Evolutionary conservation across 2,888 invertebrate species (phyloP), one percentile per base, ranked within the genome.

Genomic region (Eudemis profundana): DNA sequence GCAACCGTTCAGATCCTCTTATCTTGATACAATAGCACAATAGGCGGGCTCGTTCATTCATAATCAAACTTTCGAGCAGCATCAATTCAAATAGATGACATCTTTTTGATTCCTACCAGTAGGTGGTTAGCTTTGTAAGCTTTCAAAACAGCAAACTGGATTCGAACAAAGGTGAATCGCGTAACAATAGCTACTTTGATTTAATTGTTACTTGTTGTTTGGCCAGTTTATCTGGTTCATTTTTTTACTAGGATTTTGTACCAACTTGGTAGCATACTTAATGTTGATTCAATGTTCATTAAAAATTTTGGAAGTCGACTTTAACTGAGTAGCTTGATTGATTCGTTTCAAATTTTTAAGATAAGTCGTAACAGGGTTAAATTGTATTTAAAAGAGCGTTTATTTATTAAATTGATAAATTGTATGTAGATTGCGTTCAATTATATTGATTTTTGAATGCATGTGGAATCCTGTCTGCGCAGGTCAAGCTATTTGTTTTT

Each of bases 11-110:
- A 15, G 40, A 54, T 54, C 15, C n/a, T 51, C 53, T 50, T 33
- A 53, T 27, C 14, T 29, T 19, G n/a, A 14, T 40, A 54, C 50
- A 57, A 64, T 64, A 44, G 50, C 63, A 57, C 63, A 64, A 44
- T 64, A 50, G 63, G 49, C 44, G 57, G 29, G 29, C 49, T 19
- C n/a, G 10, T 1, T 21, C 15, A 56, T 63, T 63, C 49, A 49
- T 33, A 44, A 64, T 46, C 44, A 27, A 64, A 59, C 56, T 63
- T 63, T 64, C 57, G 42, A 64, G 3, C 50, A 14, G 29, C n/a
- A 50, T 49, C 50, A 64, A 50, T 57, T 64, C 50, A 64, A 50
- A 23, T 50, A 23, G 56, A 57, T 63, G 56, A 10, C 49, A 57
- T 64, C 44, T 57, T 64, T 59, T 33, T 33, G 47, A 56, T 46